Evolutionary conservation across 1,140 invertebrate species (phyloP), one percentile per base, ranked within the genome.

Genomic region (Scaptomyza hsui): DNA sequence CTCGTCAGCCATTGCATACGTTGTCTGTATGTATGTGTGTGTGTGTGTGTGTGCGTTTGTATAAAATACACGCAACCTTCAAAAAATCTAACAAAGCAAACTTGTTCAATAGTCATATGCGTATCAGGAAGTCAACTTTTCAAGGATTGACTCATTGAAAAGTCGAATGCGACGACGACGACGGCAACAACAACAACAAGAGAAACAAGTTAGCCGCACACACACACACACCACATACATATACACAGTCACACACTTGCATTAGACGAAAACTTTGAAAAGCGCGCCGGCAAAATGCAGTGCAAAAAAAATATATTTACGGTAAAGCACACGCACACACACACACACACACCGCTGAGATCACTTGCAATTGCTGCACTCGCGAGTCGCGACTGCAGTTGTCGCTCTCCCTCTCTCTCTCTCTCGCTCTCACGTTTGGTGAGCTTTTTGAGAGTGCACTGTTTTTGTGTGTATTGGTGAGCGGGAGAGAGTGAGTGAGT

Each of bases 141-240:
- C 89, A 90, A 90, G 89, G 89, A 90, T 90, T 90, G 89, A 90
- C 80, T 90, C 89, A 90, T 90, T 90, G 89, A 90, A 89, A 90
- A 90, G 89, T 85, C 89, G 89, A 86, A 88, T 88, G 74, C 82
- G 82, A 81, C 77, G 72, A 62, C 76, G 55, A 26, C 71, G 19
- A 47, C 52, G 21, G 19, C 62, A 7, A 55, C 32, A 4, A 41
- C 47, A 26, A 45, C 63, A 44, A 68, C 42, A 49, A 41, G 80
- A 85, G 56, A 89, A 78, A 86, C 86, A 86, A 89, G 76, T 89
- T 79, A 89, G 81, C 69, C 62, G 63, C 70, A 68, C 42, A 48
- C 63, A 49, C 57, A 48, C 51, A 16, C 21, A 48, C 24, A 44
- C 35, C 35, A 19, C 41, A 37, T 32, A 26, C 37, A 48, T 57